Base-by-base conservation (phyloP, 2,888 invertebrate genomes). In the Drosophila mimica region DNA sequence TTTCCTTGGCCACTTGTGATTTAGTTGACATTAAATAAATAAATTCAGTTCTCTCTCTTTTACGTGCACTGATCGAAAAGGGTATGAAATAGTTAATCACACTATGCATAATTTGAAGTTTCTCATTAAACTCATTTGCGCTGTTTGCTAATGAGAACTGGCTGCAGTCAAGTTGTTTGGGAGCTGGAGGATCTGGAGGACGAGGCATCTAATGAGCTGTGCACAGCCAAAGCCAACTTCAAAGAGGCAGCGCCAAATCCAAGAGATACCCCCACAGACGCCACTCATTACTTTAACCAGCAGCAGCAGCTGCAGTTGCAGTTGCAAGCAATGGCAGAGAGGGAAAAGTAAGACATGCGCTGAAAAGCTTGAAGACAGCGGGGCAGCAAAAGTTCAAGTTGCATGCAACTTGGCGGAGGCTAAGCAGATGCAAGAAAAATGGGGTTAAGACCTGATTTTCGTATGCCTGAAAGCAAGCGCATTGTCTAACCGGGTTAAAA, bases 381-480 rank as follows among this genome's bases (percentile, higher is more conserved):
- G 25, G 61, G 60, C 62, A 25, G 57, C 62, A 59, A 66, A 60
- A 77, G 82, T 85, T 85, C 74, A 85, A 83, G 82, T 83, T 88
- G 79, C 85, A 73, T 54, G 77, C 77, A 70, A 54, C 34, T 36
- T 54, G 56, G 53, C 73, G 63, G 38, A 52, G 57, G 59, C 79
- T 71, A 75, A 80, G 75, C 76, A 74, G 79, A 80, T 76, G 80
- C 79, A 79, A 66, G 34, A 54, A 65, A 70, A 82, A 84, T 72
- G 74, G 80, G 86, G 86, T 83, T 85, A 88, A 86, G 86, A 86
- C 88, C 82, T 77, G 86, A 88, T 85, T 88, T 86, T 81, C 74
- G 70, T 74, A 72, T 68, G 75, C 60, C 43, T 80, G 79, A 88
- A 84, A 82, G 83, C 58, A 76, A 64, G 62, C 52, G 70, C 81